A percentile compares a stretch with the other conserved stretches of the same genome.
Evolutionary conservation across 2,113 vertebrate species (phyloP).

Genomic region (Urocynchramus pylzowi): DNA sequence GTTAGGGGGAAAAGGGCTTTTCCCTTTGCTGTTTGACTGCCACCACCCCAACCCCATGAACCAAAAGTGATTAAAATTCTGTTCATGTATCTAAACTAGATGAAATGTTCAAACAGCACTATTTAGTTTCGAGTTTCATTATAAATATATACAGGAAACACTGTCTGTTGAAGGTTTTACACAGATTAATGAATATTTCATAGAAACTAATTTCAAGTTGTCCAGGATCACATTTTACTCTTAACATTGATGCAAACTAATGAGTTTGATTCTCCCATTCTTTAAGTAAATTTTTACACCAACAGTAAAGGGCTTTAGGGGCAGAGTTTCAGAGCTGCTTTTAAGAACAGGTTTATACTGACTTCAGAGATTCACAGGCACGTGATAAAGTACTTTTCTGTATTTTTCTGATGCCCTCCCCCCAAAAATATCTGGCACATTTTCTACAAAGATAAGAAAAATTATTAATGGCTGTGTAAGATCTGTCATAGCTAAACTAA

Average conservation of each 20-base stretch:
- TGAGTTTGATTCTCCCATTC: neutral
- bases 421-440: neutral
- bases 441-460: neutral
- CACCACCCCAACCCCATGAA: neutral
- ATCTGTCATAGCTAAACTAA: neutral
- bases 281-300: neutral
- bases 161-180: neutral
- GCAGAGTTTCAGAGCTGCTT: neutral
- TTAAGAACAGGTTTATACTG: neutral
- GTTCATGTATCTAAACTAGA: neutral
- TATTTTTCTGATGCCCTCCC: neutral
- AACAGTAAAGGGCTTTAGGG: neutral
- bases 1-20: neutral
- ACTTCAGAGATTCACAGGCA: neutral
- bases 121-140: neutral
- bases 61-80: neutral
- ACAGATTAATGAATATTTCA: neutral
- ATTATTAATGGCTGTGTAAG: neutral
- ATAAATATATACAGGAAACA: neutral
- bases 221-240: neutral
- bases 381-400: neutral
- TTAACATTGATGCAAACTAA: neutral
- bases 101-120: neutral
- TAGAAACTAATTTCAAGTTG: neutral
- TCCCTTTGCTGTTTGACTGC: neutral